Percentiles rank a stretch among this genome's conserved stretches.
Conservation (phyloP, 2,113 vertebrate species). For the Platysteira castanea region DNA sequence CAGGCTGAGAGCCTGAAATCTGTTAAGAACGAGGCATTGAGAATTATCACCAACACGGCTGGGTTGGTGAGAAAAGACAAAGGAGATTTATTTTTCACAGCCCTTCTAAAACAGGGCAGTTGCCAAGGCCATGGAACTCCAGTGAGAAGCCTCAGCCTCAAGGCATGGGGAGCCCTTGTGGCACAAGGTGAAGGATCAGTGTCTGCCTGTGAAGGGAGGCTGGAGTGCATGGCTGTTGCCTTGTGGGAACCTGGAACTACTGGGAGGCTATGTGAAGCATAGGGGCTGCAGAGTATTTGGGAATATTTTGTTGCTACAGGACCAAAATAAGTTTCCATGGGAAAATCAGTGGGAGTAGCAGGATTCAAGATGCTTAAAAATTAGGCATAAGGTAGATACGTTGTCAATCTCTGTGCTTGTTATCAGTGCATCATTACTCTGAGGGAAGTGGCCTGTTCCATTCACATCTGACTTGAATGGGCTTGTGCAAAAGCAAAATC, state of each 20-base stretch:
- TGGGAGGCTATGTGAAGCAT: not conserved
- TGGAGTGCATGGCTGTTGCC: not conserved
- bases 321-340: not conserved
- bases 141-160: not conserved
- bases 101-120: not conserved
- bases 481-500: not conserved
- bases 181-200: rapidly evolving
- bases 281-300: not conserved
- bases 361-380: not conserved
- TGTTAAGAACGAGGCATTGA: rapidly evolving
- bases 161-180: rapidly evolving
- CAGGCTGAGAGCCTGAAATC: not conserved
- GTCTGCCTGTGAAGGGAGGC: not conserved
- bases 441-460: not conserved
- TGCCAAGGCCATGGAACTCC: not conserved
- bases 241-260: not conserved
- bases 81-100: not conserved
- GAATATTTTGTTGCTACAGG: not conserved
- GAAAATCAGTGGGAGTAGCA: not conserved
- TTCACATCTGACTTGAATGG: not conserved
- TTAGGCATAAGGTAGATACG: rapidly evolving
- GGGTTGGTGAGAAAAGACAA: not conserved
- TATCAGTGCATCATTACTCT: not conserved
- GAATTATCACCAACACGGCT: not conserved
- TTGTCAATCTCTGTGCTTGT: not conserved